A percentile compares a stretch with the other conserved stretches of the same genome.
phyloP scores from a whole-genome alignment of 2,888 invertebrate genomes.

The Hypselothyrea guttata region DNA sequence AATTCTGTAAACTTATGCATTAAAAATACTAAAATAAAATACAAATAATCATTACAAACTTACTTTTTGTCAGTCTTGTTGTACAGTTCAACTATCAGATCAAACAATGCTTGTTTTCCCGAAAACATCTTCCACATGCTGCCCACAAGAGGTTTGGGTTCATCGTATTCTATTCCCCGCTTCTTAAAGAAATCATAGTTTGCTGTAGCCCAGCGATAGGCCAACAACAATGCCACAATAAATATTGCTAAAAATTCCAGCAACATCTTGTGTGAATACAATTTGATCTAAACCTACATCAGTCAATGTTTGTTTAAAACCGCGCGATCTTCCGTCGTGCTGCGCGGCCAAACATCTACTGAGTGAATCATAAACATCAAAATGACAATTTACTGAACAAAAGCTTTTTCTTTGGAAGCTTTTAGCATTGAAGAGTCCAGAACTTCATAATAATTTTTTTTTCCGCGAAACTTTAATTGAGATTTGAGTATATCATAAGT shows the following conservation, averaged over 20 bases:
- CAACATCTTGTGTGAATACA: slow-evolving; percentile 13
- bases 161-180: slow-evolving; percentile 49
- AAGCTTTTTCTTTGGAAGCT: no score
- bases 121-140: slow-evolving; percentile 3
- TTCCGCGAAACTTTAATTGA: no score
- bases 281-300: no score
- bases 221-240: slow-evolving; percentile 31
- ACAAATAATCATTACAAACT: slow-evolving; percentile 10
- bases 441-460: no score
- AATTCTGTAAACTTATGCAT: slow-evolving; percentile 75
- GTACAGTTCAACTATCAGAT: slow-evolving; percentile 22
- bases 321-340: no score
- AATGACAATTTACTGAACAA: no score
- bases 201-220: slow-evolving; percentile 62
- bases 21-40: background rate
- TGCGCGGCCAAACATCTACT: no score
- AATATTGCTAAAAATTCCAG: slow-evolving; percentile 3
- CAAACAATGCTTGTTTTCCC: slow-evolving; percentile 10
- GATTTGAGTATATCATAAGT: no score
- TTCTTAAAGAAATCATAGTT: slow-evolving; percentile 60
- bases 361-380: no score
- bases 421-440: no score
- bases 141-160: slow-evolving; percentile 16
- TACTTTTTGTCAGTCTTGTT: slow-evolving; percentile 60
- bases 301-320: no score